Base-by-base conservation (phyloP, 2,888 invertebrate genomes). In the Gymnoscelis rufifasciata region DNA sequence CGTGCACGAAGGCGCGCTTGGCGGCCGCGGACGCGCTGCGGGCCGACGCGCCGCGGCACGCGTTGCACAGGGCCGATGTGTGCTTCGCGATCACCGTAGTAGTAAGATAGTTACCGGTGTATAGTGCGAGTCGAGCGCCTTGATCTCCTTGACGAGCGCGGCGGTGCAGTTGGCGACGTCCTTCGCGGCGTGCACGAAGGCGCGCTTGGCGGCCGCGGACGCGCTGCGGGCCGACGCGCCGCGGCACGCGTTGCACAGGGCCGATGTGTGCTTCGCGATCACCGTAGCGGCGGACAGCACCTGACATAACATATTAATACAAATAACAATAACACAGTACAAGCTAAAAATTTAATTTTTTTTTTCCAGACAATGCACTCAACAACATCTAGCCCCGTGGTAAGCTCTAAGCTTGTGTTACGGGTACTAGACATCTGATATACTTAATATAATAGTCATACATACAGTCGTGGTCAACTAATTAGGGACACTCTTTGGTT, bases 141-240 rank as follows among this genome's bases (percentile, higher is more conserved):
- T 99, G 65, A 99, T 98, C 75, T 97, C 95, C 77, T 95, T 96
- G 12, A 99, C 98, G 12, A 99, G 90, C 54, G 93, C 92, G 0
- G 98, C 96, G 0, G 99, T 99, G 11, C 96, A 96, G 79, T 96
- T 96, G 38, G 99, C 99, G 1, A 99, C 97, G 68, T 98, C 97
- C 77, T 50, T 50, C 11, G 50, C 50, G 2, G 50, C 50, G 74
- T 98, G 97, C 43, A 99, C 98, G 79, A 99, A 98, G 79, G 98
- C 98, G 24, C 97, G 88, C 84, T 98, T 98, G 44, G 97, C 97
- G 2, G 95, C 94, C 0, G 97, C 95, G 78, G 96, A 96, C 47
- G 90, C 91, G 1, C 97, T 97, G 69, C 95, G 95, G 54, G 95
- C 94, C 23, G 97, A 97, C 0, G 99, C 98, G 41, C 93, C 91